phyloP scores from a whole-genome alignment of 2,113 vertebrate genomes.

The Ahaetulla prasina region DNA sequence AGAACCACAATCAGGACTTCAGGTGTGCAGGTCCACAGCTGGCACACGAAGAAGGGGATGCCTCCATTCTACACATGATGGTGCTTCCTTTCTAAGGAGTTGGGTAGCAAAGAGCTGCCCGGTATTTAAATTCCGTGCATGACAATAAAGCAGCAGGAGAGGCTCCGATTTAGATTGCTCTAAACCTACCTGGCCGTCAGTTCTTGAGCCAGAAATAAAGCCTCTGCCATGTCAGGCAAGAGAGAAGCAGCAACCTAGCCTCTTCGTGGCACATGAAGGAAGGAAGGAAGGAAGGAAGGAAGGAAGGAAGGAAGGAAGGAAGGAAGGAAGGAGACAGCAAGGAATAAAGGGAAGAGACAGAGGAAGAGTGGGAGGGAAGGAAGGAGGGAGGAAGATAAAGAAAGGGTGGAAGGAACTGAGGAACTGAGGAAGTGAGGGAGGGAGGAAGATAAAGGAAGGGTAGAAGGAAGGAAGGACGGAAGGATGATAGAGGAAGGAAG shows the following conservation, averaged over 20 bases:
- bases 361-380: no score
- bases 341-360: no score
- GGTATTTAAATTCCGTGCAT: not conserved
- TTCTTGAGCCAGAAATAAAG: not conserved
- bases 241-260: not conserved
- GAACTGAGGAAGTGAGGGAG: not conserved
- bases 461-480: not conserved
- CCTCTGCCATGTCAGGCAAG: not conserved
- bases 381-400: no score
- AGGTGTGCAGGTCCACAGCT: not conserved
- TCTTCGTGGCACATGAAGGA: not conserved
- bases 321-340: not conserved
- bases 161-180: not conserved
- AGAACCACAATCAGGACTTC: not conserved
- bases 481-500: not conserved
- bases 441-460: not conserved
- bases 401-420: no score
- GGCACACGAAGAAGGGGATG: fast-evolving
- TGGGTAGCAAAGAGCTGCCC: not conserved
- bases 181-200: not conserved
- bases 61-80: not conserved
- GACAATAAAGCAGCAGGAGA: not conserved
- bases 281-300: not conserved
- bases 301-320: not conserved
- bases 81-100: not conserved